These are phyloP conservation scores for Cephalopachus bancanus DNA, from an alignment of 2,797 vertebrate genomes.

Conservation along the genomic window DNA sequence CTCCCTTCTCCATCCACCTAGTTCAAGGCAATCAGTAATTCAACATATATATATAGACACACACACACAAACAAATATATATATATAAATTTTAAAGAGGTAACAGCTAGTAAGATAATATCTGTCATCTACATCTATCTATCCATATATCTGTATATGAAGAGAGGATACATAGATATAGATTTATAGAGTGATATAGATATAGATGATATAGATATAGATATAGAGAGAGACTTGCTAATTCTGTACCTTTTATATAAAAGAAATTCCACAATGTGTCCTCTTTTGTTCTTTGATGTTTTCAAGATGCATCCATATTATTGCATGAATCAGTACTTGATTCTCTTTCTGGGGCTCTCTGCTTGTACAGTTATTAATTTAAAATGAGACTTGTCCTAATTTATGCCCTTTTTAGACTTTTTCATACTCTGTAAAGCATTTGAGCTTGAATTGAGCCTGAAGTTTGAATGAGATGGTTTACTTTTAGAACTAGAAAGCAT, in stretches of 20 bases:
- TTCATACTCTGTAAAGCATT: background rate
- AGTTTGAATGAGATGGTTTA: background rate
- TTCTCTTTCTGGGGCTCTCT: background rate
- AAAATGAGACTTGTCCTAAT: background rate
- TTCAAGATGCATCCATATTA: background rate
- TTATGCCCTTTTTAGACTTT: background rate
- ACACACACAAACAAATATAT: too few species aligned
- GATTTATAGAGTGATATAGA: too few species aligned
- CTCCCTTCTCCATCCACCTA: background rate
- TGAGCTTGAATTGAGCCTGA: background rate
- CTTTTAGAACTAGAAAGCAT: constrained; percentile 6
- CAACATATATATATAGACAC: background rate
- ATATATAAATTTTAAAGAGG: too few species aligned
- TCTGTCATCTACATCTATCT: too few species aligned
- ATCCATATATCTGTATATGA: too few species aligned
- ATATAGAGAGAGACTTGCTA: background rate
- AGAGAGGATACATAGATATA: too few species aligned
- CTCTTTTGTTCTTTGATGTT: background rate
- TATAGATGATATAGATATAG: too few species aligned
- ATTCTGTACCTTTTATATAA: background rate
- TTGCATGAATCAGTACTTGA: background rate
- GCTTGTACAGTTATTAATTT: background rate
- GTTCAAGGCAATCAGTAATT: background rate
- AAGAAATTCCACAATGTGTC: background rate
- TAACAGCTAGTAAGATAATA: too few species aligned